These are phyloP conservation scores for Melanostoma mellinum DNA, from an alignment of 2,888 invertebrate genomes.

Conservation along the genomic window DNA sequence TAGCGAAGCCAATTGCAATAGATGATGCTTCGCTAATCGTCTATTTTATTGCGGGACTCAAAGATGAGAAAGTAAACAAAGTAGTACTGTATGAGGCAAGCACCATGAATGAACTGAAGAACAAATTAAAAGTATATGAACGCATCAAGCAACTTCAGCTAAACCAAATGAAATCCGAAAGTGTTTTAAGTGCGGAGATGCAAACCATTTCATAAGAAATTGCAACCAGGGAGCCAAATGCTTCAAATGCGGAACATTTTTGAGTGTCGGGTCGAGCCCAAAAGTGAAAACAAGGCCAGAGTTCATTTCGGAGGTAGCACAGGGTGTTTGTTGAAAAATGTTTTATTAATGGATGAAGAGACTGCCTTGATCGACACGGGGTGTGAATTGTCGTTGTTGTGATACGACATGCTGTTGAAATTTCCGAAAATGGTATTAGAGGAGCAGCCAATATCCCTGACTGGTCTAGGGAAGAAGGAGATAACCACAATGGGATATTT, in stretches of 20 bases:
- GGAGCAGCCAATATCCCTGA: no score
- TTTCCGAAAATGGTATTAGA: constrained; percentile 25
- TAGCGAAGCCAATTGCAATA: no score
- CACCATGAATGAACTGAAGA: no score
- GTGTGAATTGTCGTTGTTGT: constrained; percentile 15
- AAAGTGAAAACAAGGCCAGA: no score
- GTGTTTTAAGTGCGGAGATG: constrained; percentile 4
- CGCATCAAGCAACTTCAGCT: background rate
- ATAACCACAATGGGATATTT: no score
- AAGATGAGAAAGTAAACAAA: no score
- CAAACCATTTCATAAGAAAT: background rate
- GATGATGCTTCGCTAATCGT: no score
- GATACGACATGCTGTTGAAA: constrained; percentile 17
- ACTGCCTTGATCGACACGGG: constrained; percentile 10
- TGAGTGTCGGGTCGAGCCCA: background rate
- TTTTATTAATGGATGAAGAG: background rate
- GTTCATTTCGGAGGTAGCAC: background rate
- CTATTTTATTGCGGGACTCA: no score
- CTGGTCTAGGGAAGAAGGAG: no score
- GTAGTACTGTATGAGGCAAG: no score
- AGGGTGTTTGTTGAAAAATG: constrained; percentile 15
- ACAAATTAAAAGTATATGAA: background rate
- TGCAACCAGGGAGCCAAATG: background rate
- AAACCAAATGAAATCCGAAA: background rate
- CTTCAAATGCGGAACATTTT: constrained; percentile 7